Base-by-base conservation (phyloP, 2,888 invertebrate species). In the Cantharis lateralis region DNA sequence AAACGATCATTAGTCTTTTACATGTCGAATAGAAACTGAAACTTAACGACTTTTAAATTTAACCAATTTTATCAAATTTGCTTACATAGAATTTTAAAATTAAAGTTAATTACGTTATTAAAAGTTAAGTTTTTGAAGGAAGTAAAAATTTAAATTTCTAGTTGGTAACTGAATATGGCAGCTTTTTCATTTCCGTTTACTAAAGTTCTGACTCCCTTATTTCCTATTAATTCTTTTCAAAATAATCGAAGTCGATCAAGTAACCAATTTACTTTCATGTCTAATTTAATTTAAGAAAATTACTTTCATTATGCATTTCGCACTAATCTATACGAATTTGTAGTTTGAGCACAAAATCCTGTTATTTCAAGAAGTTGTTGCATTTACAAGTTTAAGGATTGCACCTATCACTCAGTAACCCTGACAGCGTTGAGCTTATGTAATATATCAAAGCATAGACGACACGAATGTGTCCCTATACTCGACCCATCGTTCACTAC, bases 401-500 rank as follows among this genome's bases (percentile, higher is more conserved):
- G 70, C 72, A 71, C 74, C 77, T 74, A 78, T 79, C 76, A 75
- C 76, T 79, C 80, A 79, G 78, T 76, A 74, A 70, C 73, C 72
- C 70, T 75, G 72, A 71, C 68, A 77, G 71, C 73, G 66, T 68
- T 78, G 77, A 79, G 77, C 75, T 78, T 66, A 63, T 71, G 78
- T 76, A 78, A 80, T 81, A 79, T 74, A 80, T 81, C 80, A 81
- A 80, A 77, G 80, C 77, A 79, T 76, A 75, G 74, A 79, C 77
- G 79, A 80, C 79, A 76, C 74, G 79, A 79, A 80, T 80, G 75
- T 76, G 80, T 77, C 79, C 76, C 79, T 28, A 61, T 79, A 78
- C 79, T 78, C 76, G 73, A 74, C 76, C 79, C 80, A 82, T 82
- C 82, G 80, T 79, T 82, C 82, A 82, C 79, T 78, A 78, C 75